Evolutionary conservation across 2,113 vertebrate genomes (phyloP), one percentile per base, ranked within the genome.

Genomic region (Xiphophorus couchianus): DNA sequence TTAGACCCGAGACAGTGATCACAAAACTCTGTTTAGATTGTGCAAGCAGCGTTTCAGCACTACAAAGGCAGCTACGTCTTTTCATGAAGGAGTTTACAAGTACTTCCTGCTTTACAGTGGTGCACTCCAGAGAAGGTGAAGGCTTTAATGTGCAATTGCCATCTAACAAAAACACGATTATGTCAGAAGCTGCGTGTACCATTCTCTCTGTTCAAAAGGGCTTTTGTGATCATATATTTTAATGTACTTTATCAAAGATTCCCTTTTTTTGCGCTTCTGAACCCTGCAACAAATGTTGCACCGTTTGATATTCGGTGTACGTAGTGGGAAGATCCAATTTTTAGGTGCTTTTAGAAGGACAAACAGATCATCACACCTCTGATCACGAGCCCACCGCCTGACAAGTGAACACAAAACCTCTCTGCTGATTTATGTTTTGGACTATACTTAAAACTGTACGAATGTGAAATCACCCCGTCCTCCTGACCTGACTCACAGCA

Each of bases 201-300:
- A 54, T 42, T 75, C 30, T 67, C 72, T 83, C 33, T 76, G 63
- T 76, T 76, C 73, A 80, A 80, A 80, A 61, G 42, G n/a, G 35
- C 17, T 58, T 77, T 75, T 37, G 31, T 70, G 19, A 58, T 65
- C 27, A 42, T 14, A 33, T 83, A 58, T 74, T 76, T 79, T 62
- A 42, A 71, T 73, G 48, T 64, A 60, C 42, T 69, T 73, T 42
- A 67, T 80, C 30, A 48, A 64, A 73, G 62, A 42, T 60, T 67
- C 27, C 28, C 62, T 33, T 42, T 77, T 70, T 60, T 42, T 37
- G 10, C 37, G 25, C 68, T 62, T 58, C 69, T 69, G 22, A 28
- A 35, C 31, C 67, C 27, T 51, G 31, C 66, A n/a, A 62, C 39
- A 67, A 17, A 27, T 33, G 51, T 22, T 54, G 5, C 3, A 39